Evolutionary conservation across 1,140 invertebrate genomes (phyloP), one percentile per base, ranked within the genome.

Genomic region (Drosophila saltans): DNA sequence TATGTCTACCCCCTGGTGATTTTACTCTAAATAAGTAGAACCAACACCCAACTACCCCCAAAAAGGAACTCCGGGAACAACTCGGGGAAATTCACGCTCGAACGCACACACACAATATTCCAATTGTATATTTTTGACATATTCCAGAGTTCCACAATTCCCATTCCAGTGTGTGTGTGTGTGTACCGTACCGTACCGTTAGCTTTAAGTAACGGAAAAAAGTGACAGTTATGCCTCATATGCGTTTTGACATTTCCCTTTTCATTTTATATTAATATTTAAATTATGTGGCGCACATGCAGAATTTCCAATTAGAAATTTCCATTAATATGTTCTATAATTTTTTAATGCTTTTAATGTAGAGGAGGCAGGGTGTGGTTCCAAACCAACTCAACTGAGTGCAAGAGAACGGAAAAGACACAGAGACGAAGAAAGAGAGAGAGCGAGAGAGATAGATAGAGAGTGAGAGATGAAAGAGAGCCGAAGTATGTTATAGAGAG

Each of bases 241-340:
- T 52, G 45, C 21, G 21, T 52, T 52, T 52, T 52, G 45, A 52
- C 45, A 52, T 52, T 52, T 52, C 45, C 45, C 45, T 52, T 52
- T 72, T 72, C 59, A 16, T 61, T 64, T 75, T 48, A 59, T 48
- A 62, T 81, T 69, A 66, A 67, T 43, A 66, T 72, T 75, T 69
- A 58, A 69, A 72, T 68, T 77, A 77, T 67, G 77, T 67, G 77
- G 70, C 21, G 36, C 16, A 58, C 16, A 59, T 40, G 8, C 77
- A 78, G 75, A 80, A 78, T 88, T 89, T 88, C 84, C 89, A 89
- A 88, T 88, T 88, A 89, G 83, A 86, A 88, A 86, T 78, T 80
- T 63, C 41, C 41, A 63, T 48, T 63, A 43, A 30, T 62, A 30
- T 16, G n/a, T 48, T 43, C 33, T 48, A 74, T 62, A 81, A 69